phyloP scores from a whole-genome alignment of 2,113 vertebrate genomes.

The Coreoperca whiteheadi region DNA sequence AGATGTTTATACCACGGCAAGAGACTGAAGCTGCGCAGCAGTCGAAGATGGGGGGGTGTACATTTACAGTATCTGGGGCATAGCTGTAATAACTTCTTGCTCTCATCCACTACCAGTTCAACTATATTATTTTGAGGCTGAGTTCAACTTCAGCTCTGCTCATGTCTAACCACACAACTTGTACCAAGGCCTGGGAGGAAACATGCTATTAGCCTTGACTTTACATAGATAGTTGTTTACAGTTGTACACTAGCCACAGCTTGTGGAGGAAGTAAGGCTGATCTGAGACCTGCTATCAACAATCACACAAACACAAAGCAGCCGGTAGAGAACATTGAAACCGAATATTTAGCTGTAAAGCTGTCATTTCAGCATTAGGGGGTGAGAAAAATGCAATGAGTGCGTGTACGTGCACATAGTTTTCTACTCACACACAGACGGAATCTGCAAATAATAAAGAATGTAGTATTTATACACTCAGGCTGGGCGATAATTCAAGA shows the following conservation, averaged over 20 bases:
- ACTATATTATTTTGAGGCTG: conserved; percentile 22
- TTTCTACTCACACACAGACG: neutral
- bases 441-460: conserved; percentile 1
- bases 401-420: neutral
- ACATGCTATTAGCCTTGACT: conserved; percentile 23
- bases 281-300: conserved; percentile 13
- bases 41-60: conserved; percentile 29
- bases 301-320: neutral
- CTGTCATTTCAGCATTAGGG: conserved; percentile 7
- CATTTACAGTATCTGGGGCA: conserved; percentile 68
- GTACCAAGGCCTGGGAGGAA: conserved; percentile 28
- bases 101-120: conserved; percentile 41
- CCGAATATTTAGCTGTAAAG: conserved; percentile 7
- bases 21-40: conserved; percentile 52
- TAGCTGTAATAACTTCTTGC: conserved; percentile 50
- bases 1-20: conserved; percentile 73
- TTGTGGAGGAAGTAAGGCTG: conserved; percentile 10
- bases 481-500: neutral
- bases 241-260: conserved; percentile 28
- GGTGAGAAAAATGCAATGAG: neutral
- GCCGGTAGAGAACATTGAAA: neutral
- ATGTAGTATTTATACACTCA: neutral
- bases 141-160: conserved; percentile 22
- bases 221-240: conserved; percentile 32
- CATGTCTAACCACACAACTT: conserved; percentile 28